Evolutionary conservation across 2,888 invertebrate species (phyloP).

Genomic region (Leptopilina syphax): DNA sequence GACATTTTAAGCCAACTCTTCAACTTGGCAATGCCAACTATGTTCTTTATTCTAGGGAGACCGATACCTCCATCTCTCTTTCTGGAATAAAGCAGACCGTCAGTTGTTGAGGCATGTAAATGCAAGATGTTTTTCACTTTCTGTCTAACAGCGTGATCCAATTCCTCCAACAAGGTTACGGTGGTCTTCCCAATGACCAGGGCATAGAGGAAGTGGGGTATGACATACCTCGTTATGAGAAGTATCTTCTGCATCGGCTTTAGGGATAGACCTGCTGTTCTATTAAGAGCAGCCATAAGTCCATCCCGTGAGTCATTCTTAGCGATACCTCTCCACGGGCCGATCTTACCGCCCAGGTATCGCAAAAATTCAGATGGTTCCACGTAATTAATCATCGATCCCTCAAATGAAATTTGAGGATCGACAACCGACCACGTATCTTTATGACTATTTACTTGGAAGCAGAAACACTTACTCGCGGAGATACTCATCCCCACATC

Average conservation of each 20-base stretch:
- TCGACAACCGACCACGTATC: not conserved
- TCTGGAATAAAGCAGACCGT: no score
- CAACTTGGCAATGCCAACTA: no score
- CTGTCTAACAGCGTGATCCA: no score
- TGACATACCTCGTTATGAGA: no score
- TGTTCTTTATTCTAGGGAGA: no score
- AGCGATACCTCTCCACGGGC: slow-evolving; percentile 34
- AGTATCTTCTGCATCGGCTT: not conserved
- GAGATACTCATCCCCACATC: not conserved
- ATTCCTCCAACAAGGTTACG: no score
- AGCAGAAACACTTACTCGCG: slow-evolving; percentile 45
- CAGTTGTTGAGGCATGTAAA: no score
- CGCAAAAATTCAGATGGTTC: not conserved
- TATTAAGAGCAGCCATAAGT: not conserved
- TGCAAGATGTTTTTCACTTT: no score
- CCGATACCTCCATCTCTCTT: no score
- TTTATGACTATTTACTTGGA: slow-evolving; percentile 41
- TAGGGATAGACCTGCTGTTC: not conserved
- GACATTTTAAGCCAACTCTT: no score
- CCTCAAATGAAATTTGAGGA: not conserved
- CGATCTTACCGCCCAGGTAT: not conserved
- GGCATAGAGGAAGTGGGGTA: no score
- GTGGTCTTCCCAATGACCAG: no score
- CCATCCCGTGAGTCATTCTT: not conserved
- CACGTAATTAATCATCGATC: not conserved